Evolutionary conservation across 2,888 invertebrate genomes (phyloP), one percentile per base, ranked within the genome.

Genomic region (Epiblema foenella): DNA sequence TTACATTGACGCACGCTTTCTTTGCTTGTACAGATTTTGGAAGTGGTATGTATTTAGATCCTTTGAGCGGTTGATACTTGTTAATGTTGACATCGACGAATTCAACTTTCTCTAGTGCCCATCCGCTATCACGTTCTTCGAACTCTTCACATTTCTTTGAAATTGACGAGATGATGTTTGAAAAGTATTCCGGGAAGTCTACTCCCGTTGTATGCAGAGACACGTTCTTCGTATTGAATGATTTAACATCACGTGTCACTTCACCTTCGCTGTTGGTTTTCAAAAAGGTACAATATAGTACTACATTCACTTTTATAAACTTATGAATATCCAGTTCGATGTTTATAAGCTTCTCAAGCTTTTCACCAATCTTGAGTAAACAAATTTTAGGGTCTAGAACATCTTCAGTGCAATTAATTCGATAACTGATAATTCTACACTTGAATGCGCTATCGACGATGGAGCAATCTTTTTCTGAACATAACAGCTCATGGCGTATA

Each of bases 1-100:
- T 60, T 10, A 62, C 60, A 11, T 68, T 68, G 0, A 68, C 54
- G 18, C 60, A 68, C 3, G 68, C 60, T 5, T 62, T 52, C 15
- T 60, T 68, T 20, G 0, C 0, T 68, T 68, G 59, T 24, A 68
- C 42, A 1, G 4, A n/a, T 15, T 42, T 2, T 42, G 42, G 42
- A 42, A 42, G 42, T 0, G 12, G 12, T 42, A 42, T 42, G 42
- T 42, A 42, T 42, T 42, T 42, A 42, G 42, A 42, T 0, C 42
- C 42, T 15, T 42, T 12, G 10, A 42, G 42, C 15, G 42, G 42
- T 42, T 42, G 42, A 42, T 42, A 42, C 15, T 42, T 42, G 15
- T 42, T 42, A 42, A 42, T 42, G 42, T 42, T 42, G 42, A 42
- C 5, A 42, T 42, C 18, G 15, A 15, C 3, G 42, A 42, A 42